Evolutionary conservation across 2,113 vertebrate genomes (phyloP), one percentile per base, ranked within the genome.

Genomic region (Entelurus aequoreus): DNA sequence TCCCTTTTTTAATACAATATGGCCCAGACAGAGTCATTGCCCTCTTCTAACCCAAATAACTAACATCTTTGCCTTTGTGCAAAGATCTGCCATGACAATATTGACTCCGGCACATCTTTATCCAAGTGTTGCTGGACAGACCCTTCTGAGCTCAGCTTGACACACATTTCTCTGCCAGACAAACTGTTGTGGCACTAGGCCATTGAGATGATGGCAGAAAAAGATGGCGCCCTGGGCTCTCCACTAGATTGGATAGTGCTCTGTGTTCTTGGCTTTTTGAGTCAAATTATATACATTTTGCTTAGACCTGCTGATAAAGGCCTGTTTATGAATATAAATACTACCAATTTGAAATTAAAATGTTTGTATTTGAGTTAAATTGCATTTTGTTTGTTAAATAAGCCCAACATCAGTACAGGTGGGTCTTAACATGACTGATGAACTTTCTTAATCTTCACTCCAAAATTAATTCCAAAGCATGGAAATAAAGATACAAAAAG

Each of bases 91-190:
- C 37, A n/a, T 4, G 55, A 79, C 65, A 54, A 48, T 15, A 83
- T 80, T 57, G 46, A 70, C 65, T 50, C 55, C 60, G 65, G 52
- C 53, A 63, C 72, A 28, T 62, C 64, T 72, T 74, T 65, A 78
- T 73, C 78, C 69, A 77, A 76, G 74, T 63, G 54, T 74, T 68
- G 78, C 56, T 62, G 80, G 81, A 80, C 70, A 62, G 54, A 51
- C 49, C 8, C 37, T 73, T 70, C 81, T 85, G 77, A 77, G 74
- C 65, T 54, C n/a, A 68, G 68, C 65, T 60, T 64, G 71, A 67
- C 60, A 75, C 62, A 69, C 55, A 60, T 70, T 69, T 38, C 52
- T 74, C 46, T 53, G 66, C 37, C 66, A 66, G 65, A 64, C 14
- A 63, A 76, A 71, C 37, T 61, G 60, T 75, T 74, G 72, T 76